Conservation (phyloP, 2,113 vertebrate genomes). For the Notothenia coriiceps region DNA sequence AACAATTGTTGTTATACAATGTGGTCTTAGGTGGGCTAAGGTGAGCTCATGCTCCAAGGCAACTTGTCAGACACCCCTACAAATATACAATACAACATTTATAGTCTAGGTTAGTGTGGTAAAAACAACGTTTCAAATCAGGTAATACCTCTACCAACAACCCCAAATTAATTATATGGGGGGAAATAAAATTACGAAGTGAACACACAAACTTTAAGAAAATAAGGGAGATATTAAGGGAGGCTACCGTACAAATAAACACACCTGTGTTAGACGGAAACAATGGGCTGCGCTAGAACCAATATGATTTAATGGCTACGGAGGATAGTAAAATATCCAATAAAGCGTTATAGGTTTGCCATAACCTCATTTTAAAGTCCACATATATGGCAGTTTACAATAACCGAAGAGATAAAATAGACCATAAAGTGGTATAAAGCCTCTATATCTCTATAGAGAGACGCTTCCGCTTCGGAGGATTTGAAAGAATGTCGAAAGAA, state of each 20-base stretch:
- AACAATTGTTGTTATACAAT: background rate
- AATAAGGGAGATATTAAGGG: too few species aligned
- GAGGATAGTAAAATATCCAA: background rate
- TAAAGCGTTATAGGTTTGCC: background rate
- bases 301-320: background rate
- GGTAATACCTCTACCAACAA: background rate
- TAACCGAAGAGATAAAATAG: background rate
- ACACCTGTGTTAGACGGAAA: background rate
- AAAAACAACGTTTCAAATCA: background rate
- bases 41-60: background rate
- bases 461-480: slow-evolving; percentile 17
- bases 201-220: background rate
- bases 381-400: too few species aligned
- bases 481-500: background rate
- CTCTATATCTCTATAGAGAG: background rate
- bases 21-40: background rate
- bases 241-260: background rate
- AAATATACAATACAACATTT: background rate
- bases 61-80: background rate
- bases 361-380: background rate
- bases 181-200: background rate
- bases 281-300: background rate
- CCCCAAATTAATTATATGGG: background rate
- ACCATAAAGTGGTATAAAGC: background rate
- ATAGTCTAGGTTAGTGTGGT: background rate